Evolutionary conservation across 2,797 vertebrate species (phyloP), one percentile per base, ranked within the genome.

Genomic region (Enteromius afrohamiltoni): DNA sequence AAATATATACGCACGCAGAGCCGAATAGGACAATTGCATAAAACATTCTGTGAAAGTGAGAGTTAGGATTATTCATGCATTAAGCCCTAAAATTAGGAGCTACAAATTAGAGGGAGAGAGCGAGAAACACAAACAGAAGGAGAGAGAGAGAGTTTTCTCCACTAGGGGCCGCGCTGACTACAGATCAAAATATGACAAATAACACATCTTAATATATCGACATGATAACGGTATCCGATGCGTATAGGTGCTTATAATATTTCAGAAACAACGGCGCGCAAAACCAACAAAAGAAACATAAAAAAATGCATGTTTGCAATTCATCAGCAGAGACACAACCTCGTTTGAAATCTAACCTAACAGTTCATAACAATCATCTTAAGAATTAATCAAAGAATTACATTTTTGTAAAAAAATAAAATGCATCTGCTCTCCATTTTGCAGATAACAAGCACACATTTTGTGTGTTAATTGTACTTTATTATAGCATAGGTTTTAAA

Each of bases 161-260:
- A 90, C 94, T 93, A 95, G 95, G 89, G 92, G 95, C 92, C 94
- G 94, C 91, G 70, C 80, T 85, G 88, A 87, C 87, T 90, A 79
- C 76, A 78, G 82, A 83, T 62, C 67, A 26, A 64, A 83, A 77
- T 83, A 34, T 68, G 62, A 83, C 74, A 19, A 23, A 77, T 77
- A 47, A 58, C 74, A 47, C 73, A 47, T 10, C 42, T 82, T 65
- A 40, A 77, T 55, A 4, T 4, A 60, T 69, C 19, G 37, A 58
- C 16, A 31, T 60, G 9, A 78, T 77, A 60, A 58, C 80, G 58
- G 71, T 10, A 21, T 82, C 16, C 19, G 55, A 6, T 58, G 40
- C 17, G 5, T 16, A 40, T 60, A 16, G 31, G n/a, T 21, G 9
- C 7, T 49, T 37, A 21, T 47, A 47, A 65, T 34, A 73, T 49